Base-by-base conservation (phyloP, 2,888 invertebrate genomes). In the Euclidia mi region DNA sequence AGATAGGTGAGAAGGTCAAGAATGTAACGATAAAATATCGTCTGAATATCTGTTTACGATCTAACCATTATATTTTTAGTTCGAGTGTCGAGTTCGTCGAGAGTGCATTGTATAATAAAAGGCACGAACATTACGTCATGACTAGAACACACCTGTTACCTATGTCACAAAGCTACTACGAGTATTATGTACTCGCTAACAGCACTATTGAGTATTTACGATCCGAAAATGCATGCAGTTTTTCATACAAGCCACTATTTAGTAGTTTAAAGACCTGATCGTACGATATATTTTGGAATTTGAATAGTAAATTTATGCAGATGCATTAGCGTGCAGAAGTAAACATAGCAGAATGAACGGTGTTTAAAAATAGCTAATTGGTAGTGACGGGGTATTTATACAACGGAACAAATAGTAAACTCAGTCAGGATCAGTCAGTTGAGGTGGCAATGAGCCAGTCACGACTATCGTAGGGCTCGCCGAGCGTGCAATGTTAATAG, bases 391-490 rank as follows among this genome's bases (percentile, higher is more conserved):
- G 34, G 20, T 70, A 52, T 63, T 70, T 70, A 47, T 20, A 55
- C 43, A 31, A 49, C 12, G 6, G 32, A 45, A 37, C 20, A 42
- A 70, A 55, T 34, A 46, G 29, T 43, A 41, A 28, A 2, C 11
- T 17, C 11, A 52, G 28, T 46, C 42, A 42, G 40, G 35, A 34
- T 44, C 31, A 11, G 44, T 45, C 31, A 11, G 40, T 14, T 44
- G 56, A 48, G 25, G 46, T 68, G 65, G 59, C 58, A 68, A 61
- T 65, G 48, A 62, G 45, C 47, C 47, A 48, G 62, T 65, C 71
- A 65, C 62, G 68, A 48, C 32, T 48, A 18, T 25, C n/a, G 38
- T 44, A 65, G 37, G 59, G 37, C 51, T 46, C 12, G 49, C 15
- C 29, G 37, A 50, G 37, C 37, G 43, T 50, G 41, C 48, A 11